Conservation (phyloP, 2,797 vertebrate genomes). For the Epinephelus malabaricus region DNA sequence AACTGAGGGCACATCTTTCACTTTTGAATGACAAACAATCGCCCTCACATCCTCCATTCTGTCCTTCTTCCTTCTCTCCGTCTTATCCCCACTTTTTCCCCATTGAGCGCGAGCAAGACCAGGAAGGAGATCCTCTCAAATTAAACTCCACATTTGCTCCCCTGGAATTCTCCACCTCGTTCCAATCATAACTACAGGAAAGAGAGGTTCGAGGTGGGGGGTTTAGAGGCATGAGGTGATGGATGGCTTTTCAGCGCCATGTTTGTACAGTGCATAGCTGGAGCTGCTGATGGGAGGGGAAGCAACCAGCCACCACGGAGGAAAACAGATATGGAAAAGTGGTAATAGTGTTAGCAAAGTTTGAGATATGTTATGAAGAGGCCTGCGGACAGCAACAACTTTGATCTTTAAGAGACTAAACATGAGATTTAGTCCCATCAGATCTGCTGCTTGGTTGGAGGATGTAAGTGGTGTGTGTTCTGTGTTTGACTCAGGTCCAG, state of each 20-base stretch:
- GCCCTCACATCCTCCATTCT: not conserved
- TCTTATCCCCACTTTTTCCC: not conserved
- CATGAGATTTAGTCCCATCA: not conserved
- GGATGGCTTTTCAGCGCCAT: slow-evolving; percentile 73
- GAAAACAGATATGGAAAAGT: slow-evolving; percentile 52
- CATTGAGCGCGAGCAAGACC: not conserved
- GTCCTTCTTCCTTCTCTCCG: slow-evolving; percentile 3
- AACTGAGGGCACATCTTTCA: too few species aligned
- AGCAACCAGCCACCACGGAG: slow-evolving; percentile 29
- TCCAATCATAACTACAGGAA: slow-evolving; percentile 80
- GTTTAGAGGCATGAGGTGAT: slow-evolving; percentile 58
- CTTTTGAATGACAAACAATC: too few species aligned
- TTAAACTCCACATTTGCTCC: slow-evolving; percentile 57
- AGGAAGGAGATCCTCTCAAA: slow-evolving; percentile 52
- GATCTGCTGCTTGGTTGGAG: slow-evolving; percentile 13
- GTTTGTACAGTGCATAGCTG: slow-evolving; percentile 77
- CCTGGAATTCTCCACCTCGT: slow-evolving; percentile 63
- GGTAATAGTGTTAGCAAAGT: slow-evolving; percentile 34
- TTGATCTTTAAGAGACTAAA: not conserved
- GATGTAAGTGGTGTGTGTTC: slow-evolving; percentile 26
- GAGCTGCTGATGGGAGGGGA: slow-evolving; percentile 59
- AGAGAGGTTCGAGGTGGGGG: slow-evolving; percentile 29
- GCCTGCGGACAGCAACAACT: slow-evolving; percentile 37
- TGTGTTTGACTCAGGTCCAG: slow-evolving; percentile 52
- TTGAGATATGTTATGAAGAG: slow-evolving; percentile 35